Evolutionary conservation across 2,113 vertebrate species (phyloP).

Genomic region (Cyphomyrus plagiostoma): DNA sequence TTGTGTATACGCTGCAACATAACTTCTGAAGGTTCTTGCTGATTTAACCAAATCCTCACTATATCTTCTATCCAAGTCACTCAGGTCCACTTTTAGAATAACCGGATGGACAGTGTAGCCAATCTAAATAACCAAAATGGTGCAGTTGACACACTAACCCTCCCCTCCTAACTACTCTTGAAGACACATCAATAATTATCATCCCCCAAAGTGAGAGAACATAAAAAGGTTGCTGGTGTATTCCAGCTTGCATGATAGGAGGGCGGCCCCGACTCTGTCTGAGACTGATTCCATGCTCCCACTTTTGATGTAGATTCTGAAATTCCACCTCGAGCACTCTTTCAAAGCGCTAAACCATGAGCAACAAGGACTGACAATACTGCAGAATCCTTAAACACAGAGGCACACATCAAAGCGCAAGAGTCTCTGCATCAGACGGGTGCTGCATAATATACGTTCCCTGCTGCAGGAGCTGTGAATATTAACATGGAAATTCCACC

Average conservation of each 20-base stretch:
- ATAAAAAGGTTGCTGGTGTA: not conserved
- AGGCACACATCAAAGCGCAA: conserved; percentile 6
- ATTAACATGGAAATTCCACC: not conserved
- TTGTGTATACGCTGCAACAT: not conserved
- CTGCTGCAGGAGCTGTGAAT: not conserved
- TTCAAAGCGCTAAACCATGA: not conserved
- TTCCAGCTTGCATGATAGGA: not conserved
- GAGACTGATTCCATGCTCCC: not conserved
- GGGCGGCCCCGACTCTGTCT: not conserved
- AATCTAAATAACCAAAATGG: not conserved
- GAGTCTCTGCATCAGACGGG: not conserved
- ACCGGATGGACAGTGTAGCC: not conserved
- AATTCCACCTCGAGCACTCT: not conserved
- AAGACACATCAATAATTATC: not conserved
- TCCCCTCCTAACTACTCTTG: not conserved
- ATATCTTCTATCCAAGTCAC: not conserved
- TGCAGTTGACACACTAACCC: not conserved
- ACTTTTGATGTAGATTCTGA: not conserved
- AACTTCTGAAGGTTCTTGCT: not conserved
- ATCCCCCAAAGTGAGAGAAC: not conserved
- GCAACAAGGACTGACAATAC: conserved; percentile 2
- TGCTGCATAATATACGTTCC: not conserved
- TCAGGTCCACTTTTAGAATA: not conserved
- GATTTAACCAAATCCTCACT: not conserved
- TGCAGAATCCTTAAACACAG: conserved; percentile 12